These are phyloP conservation scores for Neogobius melanostomus DNA, from an alignment of 2,113 vertebrate genomes.

Conservation along the genomic window DNA sequence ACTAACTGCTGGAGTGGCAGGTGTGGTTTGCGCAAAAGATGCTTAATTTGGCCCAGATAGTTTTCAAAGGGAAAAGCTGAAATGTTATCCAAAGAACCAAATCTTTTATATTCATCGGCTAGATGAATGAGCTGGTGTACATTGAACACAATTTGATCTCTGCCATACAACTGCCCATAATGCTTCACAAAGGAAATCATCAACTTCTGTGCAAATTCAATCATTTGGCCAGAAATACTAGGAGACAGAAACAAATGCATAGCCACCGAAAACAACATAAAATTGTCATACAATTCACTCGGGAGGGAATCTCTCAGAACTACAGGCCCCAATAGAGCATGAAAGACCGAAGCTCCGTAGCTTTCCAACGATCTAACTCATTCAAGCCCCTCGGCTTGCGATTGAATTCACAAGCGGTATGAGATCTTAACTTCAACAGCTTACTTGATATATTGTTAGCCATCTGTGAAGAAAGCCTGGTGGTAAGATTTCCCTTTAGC, in stretches of 20 bases:
- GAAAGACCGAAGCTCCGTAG: neutral
- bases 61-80: neutral
- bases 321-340: neutral
- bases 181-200: slow-evolving; percentile 3
- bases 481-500: too few relatives aligned
- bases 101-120: slow-evolving; percentile 1
- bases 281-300: neutral
- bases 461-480: too few relatives aligned
- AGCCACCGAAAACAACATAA: slow-evolving; percentile 10
- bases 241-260: slow-evolving; percentile 4
- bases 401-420: neutral
- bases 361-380: slow-evolving; percentile 1
- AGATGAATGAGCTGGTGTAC: neutral
- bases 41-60: neutral
- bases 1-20: neutral
- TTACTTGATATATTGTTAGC: too few relatives aligned
- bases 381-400: neutral
- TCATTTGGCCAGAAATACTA: neutral
- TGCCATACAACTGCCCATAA: slow-evolving; percentile 8
- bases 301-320: neutral
- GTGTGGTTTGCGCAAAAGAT: slow-evolving; percentile 3
- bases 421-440: too few relatives aligned
- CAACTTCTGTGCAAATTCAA: neutral
- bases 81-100: neutral
- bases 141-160: neutral